Percentiles rank a stretch among this genome's conserved stretches.
Evolutionary conservation across 2,113 vertebrate species (phyloP).

Genomic region (Theristicus caerulescens): DNA sequence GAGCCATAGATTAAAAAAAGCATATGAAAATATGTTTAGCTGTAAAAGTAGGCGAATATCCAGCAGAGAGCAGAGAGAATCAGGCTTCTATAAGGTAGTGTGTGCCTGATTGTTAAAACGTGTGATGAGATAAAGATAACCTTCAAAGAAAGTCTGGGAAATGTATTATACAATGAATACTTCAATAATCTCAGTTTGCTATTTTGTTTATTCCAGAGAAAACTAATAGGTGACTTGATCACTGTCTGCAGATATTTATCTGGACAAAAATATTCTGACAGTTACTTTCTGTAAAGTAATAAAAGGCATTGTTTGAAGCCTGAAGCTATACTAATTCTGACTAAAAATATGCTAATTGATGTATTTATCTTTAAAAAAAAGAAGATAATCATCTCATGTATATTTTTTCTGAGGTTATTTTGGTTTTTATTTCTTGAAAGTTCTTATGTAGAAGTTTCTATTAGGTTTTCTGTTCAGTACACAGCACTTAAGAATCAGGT

Average conservation of each 20-base stretch:
- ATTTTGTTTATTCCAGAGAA: neutral
- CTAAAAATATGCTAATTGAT: neutral
- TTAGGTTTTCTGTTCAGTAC: neutral
- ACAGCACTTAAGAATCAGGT: neutral
- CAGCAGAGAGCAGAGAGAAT: neutral
- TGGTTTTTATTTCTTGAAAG: neutral
- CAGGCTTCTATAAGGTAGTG: rapidly evolving
- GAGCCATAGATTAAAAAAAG: neutral
- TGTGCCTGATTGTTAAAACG: neutral
- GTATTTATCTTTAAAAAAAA: neutral
- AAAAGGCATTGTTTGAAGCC: neutral
- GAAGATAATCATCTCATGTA: neutral
- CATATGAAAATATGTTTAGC: neutral
- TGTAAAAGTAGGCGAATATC: neutral
- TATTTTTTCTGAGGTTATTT: neutral
- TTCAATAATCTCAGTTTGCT: neutral
- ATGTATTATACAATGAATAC: neutral
- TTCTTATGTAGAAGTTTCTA: neutral
- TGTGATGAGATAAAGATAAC: neutral
- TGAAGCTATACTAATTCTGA: neutral
- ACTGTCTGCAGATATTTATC: neutral
- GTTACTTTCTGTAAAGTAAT: neutral
- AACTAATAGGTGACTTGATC: neutral
- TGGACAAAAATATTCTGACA: neutral
- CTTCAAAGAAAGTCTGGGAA: neutral